Evolutionary conservation across 2,888 invertebrate genomes (phyloP), one percentile per base, ranked within the genome.

Genomic region (Torymus tubicola): DNA sequence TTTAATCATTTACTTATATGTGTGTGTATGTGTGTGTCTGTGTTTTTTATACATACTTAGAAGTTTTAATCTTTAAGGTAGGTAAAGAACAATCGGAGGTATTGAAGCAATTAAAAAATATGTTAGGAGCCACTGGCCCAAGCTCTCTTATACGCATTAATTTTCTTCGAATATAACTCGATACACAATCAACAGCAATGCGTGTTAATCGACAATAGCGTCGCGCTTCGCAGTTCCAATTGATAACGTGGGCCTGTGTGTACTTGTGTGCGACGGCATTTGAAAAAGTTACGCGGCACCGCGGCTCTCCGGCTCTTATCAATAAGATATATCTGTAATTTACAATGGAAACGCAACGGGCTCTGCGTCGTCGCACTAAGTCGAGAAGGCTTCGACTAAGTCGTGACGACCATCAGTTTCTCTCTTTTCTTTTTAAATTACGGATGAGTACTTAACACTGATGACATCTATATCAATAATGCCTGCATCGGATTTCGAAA

Each of bases 31-130:
- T 71, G 31, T 50, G 18, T 63, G 42, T 57, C 63, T 69, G 24
- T 57, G 52, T 69, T 67, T 76, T 81, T 81, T 78, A 78, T 78
- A 81, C 78, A 81, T 81, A 70, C 71, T 81, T 79, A 81, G 75
- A 81, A 82, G 83, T 78, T 83, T 82, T 84, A 84, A 86, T 84
- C 82, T 83, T 85, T 85, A 86, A 83, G 83, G 82, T 78, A 75
- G 78, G 86, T 85, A 84, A 85, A 88, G 87, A 88, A 86, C 86
- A 87, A 86, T 86, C 83, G 84, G 85, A 85, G 85, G 85, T 85
- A 85, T 86, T 82, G 86, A 87, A 88, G 87, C 85, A 87, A 88
- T 89, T 87, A 89, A 89, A 89, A 90, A 89, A 88, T 89, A 90
- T 88, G 86, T 88, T 85, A 85, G 83, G 86, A 87, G 87, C 87